phyloP scores from a whole-genome alignment of 2,113 vertebrate species.

The Canis aureus region DNA sequence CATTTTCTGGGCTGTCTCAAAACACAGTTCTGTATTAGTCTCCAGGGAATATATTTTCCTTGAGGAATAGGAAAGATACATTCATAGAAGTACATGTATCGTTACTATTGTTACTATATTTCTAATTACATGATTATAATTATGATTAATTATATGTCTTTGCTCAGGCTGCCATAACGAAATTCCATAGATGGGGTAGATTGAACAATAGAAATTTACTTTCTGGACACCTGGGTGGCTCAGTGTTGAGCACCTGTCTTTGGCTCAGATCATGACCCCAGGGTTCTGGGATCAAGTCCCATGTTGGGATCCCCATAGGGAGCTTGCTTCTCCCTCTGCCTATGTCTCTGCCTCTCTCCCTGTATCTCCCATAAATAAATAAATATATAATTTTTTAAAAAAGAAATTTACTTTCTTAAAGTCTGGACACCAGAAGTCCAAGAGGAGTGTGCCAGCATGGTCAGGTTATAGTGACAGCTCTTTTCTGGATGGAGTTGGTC shows the following conservation, averaged over 20 bases:
- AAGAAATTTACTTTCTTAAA: background rate
- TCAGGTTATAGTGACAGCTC: accelerated
- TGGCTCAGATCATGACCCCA: too few relatives aligned
- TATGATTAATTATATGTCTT: background rate
- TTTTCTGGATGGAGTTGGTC: background rate
- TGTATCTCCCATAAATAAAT: too few relatives aligned
- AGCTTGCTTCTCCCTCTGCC: too few relatives aligned
- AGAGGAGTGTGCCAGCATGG: background rate
- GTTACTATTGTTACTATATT: background rate
- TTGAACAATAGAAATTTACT: background rate
- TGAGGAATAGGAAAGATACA: background rate
- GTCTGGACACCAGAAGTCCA: background rate
- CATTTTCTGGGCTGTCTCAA: background rate
- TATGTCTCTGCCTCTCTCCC: too few relatives aligned
- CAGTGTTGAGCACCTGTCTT: too few relatives aligned
- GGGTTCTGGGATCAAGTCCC: too few relatives aligned
- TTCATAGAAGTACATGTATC: background rate
- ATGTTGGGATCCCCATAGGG: too few relatives aligned
- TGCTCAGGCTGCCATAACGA: background rate
- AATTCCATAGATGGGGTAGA: background rate
- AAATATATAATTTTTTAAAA: too few relatives aligned
- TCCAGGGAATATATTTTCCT: background rate
- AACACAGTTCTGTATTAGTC: conserved; percentile 25
- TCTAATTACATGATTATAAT: background rate
- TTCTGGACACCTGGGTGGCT: background rate